phyloP scores from a whole-genome alignment of 2,797 vertebrate genomes.

The Chromobotia macracanthus region DNA sequence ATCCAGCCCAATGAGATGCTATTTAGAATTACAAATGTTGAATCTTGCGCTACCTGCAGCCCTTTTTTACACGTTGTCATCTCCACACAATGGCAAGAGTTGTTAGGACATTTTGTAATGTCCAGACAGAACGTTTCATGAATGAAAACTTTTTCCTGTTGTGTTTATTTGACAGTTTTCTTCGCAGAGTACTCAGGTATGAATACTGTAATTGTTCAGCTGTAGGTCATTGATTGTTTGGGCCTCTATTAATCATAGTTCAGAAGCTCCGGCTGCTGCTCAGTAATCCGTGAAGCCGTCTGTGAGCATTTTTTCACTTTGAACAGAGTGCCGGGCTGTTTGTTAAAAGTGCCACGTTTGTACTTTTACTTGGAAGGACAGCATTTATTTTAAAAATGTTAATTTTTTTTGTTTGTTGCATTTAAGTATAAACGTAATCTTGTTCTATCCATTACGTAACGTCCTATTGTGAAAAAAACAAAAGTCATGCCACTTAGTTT shows the following conservation, averaged over 20 bases:
- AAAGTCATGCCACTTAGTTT: no score
- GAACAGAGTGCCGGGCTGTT: not conserved
- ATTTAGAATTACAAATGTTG: not conserved
- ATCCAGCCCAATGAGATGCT: not conserved
- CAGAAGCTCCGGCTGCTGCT: not conserved
- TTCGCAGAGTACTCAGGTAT: conserved; percentile 3
- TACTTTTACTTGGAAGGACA: no score
- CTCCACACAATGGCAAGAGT: not conserved
- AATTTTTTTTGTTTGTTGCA: not conserved
- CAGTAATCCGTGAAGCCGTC: conserved; percentile 15
- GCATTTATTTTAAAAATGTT: no score
- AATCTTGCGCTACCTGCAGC: not conserved
- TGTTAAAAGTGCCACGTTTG: not conserved
- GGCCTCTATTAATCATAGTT: no score
- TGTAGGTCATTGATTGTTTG: no score
- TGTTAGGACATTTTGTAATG: not conserved
- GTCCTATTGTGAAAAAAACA: no score
- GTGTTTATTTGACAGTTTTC: not conserved
- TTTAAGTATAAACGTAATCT: no score
- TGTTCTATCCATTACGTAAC: no score
- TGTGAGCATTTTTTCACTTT: conserved; percentile 14
- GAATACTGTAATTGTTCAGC: conserved; percentile 25
- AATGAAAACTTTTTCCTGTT: not conserved
- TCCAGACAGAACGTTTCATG: not conserved
- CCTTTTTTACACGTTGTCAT: not conserved